Percentiles rank a stretch among this genome's conserved stretches.
These are phyloP conservation scores for Knipowitschia caucasica DNA, from an alignment of 2,797 vertebrate genomes.

Conservation along the genomic window DNA sequence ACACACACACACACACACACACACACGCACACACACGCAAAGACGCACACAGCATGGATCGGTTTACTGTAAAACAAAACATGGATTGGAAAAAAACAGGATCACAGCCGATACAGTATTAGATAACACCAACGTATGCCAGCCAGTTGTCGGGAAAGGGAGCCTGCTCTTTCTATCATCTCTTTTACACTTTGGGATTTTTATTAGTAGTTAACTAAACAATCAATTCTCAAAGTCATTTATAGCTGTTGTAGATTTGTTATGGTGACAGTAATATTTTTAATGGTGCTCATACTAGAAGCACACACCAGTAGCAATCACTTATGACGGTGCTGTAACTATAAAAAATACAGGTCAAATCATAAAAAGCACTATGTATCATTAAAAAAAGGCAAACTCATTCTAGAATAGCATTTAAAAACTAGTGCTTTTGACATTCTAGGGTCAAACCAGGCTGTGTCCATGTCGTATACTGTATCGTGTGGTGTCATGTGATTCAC, in stretches of 20 bases:
- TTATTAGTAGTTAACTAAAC: not conserved
- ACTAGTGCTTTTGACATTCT: conserved; percentile 9
- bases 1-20: no score
- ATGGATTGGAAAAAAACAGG: conserved; percentile 33
- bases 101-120: conserved; percentile 19
- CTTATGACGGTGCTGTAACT: no score
- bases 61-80: conserved; percentile 40
- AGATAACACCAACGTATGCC: not conserved
- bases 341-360: no score
- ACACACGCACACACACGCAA: no score
- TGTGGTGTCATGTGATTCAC: conserved; percentile 45
- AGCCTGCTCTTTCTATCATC: not conserved
- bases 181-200: not conserved
- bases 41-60: conserved; percentile 37
- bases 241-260: not conserved
- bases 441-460: conserved; percentile 14
- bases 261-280: not conserved
- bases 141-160: not conserved
- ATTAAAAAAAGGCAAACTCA: not conserved
- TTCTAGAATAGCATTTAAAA: not conserved
- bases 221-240: not conserved
- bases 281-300: not conserved
- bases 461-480: conserved; percentile 50
- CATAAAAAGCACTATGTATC: no score
- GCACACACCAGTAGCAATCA: no score